Percentiles rank a stretch among this genome's conserved stretches.
These are phyloP conservation scores for Aspiorhynchus laticeps DNA, from an alignment of 2,113 vertebrate species.

Conservation along the genomic window DNA sequence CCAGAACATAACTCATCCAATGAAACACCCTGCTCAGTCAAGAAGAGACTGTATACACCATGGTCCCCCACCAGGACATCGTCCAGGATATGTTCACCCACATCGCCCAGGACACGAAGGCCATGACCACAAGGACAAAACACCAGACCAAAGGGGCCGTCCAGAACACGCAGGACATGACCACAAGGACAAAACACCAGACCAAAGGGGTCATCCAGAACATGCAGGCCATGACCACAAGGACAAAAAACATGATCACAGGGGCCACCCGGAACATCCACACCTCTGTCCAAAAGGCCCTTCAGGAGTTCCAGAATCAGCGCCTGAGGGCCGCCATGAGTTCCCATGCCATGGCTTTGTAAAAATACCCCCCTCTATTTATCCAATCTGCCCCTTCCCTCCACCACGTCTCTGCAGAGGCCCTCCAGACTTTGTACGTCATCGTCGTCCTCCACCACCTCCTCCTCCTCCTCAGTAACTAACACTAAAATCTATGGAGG, in stretches of 20 bases:
- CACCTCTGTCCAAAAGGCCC: background rate
- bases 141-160: background rate
- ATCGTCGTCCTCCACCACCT: too few species aligned
- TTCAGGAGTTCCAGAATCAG: background rate
- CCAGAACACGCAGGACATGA: background rate
- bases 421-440: background rate
- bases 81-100: background rate
- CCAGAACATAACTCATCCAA: constrained; percentile 49
- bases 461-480: background rate
- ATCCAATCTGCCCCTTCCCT: constrained; percentile 60
- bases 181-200: background rate
- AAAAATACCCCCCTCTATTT: constrained; percentile 55
- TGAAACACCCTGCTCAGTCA: background rate
- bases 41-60: constrained; percentile 34
- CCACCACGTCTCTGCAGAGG: background rate
- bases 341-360: constrained; percentile 51
- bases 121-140: constrained; percentile 17
- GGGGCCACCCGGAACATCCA: background rate
- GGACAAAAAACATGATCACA: constrained; percentile 7
- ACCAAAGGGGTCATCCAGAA: background rate
- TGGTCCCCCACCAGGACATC: background rate
- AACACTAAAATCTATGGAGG: background rate
- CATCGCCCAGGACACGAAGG: background rate
- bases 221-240: background rate
- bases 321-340: background rate